Evolutionary conservation across 2,113 vertebrate genomes (phyloP).

Genomic region (Thunnus maccoyii): DNA sequence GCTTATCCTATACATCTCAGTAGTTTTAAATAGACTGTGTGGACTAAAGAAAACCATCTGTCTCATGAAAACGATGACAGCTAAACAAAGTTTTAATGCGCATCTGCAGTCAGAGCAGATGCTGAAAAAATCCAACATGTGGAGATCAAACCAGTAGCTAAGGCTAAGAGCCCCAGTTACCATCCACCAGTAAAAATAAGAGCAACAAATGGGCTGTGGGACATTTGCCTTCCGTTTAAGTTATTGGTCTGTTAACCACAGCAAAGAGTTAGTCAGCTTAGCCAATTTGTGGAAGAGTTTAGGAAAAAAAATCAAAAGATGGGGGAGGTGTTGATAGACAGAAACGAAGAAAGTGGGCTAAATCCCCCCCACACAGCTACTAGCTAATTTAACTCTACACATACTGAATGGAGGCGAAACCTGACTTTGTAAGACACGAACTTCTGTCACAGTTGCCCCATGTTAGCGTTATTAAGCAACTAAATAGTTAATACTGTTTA

Average conservation of each 20-base stretch:
- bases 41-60: slow-evolving; percentile 52
- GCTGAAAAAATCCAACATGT: slow-evolving; percentile 51
- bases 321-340: slow-evolving; percentile 19
- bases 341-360: not conserved
- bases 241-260: slow-evolving; percentile 69
- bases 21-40: slow-evolving; percentile 50
- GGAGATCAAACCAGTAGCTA: slow-evolving; percentile 49
- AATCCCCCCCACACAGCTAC: not conserved
- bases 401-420: not conserved
- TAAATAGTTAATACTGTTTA: not conserved
- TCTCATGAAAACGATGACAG: slow-evolving; percentile 36
- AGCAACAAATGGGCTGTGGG: slow-evolving; percentile 66
- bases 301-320: not conserved
- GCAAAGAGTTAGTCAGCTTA: slow-evolving; percentile 39
- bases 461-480: not conserved
- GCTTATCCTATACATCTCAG: slow-evolving; percentile 33
- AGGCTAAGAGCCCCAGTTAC: slow-evolving; percentile 27
- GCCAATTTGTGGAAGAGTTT: slow-evolving; percentile 27
- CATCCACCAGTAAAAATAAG: slow-evolving; percentile 35
- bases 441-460: not conserved
- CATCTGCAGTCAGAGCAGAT: slow-evolving; percentile 57
- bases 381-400: not conserved
- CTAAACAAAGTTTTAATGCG: slow-evolving; percentile 54
- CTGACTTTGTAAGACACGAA: not conserved
- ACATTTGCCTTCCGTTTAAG: slow-evolving; percentile 61